These are phyloP conservation scores for Ctenicera cuprea DNA, from an alignment of 2,888 invertebrate species.

Conservation along the genomic window DNA sequence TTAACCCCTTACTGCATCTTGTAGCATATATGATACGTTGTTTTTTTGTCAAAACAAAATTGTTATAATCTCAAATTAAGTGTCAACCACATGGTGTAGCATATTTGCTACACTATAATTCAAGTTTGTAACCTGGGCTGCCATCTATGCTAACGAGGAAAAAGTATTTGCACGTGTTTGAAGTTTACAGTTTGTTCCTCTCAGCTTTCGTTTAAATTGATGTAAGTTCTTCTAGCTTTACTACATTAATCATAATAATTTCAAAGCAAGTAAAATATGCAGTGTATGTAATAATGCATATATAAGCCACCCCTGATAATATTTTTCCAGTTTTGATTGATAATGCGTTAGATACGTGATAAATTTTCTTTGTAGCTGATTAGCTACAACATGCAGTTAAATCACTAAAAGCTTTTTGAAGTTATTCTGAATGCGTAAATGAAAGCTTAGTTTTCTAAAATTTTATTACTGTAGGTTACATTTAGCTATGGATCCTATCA, in stretches of 20 bases:
- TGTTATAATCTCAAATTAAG: background rate
- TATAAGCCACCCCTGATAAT: background rate
- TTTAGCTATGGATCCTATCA: slow-evolving; percentile 14
- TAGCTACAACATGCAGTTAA: background rate
- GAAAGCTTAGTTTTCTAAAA: background rate
- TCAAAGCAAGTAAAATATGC: background rate
- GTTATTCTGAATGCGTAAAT: background rate
- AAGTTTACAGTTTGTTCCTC: background rate
- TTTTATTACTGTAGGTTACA: background rate
- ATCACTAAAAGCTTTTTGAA: background rate
- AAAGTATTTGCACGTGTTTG: background rate
- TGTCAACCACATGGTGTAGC: background rate
- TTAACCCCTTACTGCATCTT: background rate
- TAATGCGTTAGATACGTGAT: background rate
- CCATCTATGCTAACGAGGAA: background rate
- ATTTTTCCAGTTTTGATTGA: slow-evolving; percentile 12
- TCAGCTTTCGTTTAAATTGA: background rate
- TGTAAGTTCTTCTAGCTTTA: background rate
- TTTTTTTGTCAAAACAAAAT: background rate
- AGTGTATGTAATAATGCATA: background rate
- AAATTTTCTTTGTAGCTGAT: background rate
- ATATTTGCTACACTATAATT: background rate
- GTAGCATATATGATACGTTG: background rate
- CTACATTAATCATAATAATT: background rate
- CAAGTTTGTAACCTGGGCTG: background rate